Conservation (phyloP, 2,797 vertebrate species). For the Petrocephalus sullivani region DNA sequence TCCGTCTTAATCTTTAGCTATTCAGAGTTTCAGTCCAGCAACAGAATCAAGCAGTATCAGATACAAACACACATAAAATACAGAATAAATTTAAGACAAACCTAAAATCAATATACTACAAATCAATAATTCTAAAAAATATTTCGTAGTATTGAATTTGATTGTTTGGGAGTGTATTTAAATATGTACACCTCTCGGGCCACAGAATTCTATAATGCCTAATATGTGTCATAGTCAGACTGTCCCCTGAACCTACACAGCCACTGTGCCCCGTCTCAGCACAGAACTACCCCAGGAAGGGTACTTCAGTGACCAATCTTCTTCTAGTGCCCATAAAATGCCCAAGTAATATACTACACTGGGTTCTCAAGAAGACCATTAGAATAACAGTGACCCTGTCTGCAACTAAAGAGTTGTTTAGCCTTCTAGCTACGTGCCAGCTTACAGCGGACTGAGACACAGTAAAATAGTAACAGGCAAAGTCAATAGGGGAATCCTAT, state of each 20-base stretch:
- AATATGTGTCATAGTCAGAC: not conserved
- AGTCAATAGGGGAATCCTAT: not conserved
- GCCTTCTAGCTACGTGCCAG: not conserved
- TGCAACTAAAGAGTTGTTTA: not conserved
- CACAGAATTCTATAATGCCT: not conserved
- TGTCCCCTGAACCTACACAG: not conserved
- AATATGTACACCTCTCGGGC: not conserved
- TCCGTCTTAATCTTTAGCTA: not conserved
- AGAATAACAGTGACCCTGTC: not conserved
- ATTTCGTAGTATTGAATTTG: not conserved
- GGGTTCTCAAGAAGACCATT: not conserved
- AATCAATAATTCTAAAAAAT: not conserved
- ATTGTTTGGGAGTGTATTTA: not conserved
- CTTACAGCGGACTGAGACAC: not conserved
- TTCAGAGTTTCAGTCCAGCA: not conserved
- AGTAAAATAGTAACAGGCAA: not conserved
- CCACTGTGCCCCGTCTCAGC: not conserved
- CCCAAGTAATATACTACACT: not conserved
- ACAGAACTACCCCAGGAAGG: not conserved
- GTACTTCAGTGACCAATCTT: not conserved
- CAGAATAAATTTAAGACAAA: not conserved
- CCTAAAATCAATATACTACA: not conserved
- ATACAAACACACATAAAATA: not conserved
- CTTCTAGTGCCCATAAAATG: not conserved
- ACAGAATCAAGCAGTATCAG: not conserved